These are phyloP conservation scores for Limnephilus lunatus DNA, from an alignment of 2,888 invertebrate genomes.

Conservation along the genomic window DNA sequence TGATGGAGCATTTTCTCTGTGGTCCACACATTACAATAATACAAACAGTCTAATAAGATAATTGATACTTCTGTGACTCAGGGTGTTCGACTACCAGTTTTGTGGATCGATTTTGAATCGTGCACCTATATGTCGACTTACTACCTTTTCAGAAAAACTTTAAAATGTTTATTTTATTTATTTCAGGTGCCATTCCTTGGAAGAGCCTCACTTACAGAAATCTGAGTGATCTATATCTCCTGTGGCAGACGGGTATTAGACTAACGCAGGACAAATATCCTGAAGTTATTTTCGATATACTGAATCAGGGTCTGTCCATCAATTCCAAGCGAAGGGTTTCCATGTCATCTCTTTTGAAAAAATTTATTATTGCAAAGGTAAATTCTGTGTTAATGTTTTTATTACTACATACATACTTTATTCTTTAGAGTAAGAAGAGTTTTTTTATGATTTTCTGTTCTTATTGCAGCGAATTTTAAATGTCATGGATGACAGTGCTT, in stretches of 20 bases:
- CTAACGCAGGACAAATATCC: slow-evolving; percentile 73
- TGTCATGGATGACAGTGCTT: slow-evolving; percentile 24
- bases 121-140: background rate
- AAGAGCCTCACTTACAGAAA: slow-evolving; percentile 71
- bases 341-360: slow-evolving; percentile 69
- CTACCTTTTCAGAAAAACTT: background rate
- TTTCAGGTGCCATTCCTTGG: slow-evolving; percentile 73
- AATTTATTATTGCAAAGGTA: slow-evolving; percentile 72
- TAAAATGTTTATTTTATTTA: background rate
- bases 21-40: too few relatives aligned
- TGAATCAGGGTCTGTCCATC: slow-evolving; percentile 71
- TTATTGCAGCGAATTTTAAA: slow-evolving; percentile 47
- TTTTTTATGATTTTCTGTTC: background rate
- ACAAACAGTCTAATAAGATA: background rate
- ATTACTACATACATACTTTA: too few relatives aligned
- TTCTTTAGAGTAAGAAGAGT: background rate
- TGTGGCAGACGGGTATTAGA: slow-evolving; percentile 71
- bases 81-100: background rate
- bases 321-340: slow-evolving; percentile 69
- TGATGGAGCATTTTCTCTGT: too few relatives aligned
- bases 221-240: slow-evolving; percentile 72
- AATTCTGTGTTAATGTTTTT: background rate
- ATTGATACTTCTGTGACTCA: background rate
- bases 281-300: slow-evolving; percentile 71
- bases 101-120: background rate